Evolutionary conservation across 2,797 vertebrate species (phyloP), one percentile per base, ranked within the genome.

Genomic region (Phrynocephalus vlangalii): DNA sequence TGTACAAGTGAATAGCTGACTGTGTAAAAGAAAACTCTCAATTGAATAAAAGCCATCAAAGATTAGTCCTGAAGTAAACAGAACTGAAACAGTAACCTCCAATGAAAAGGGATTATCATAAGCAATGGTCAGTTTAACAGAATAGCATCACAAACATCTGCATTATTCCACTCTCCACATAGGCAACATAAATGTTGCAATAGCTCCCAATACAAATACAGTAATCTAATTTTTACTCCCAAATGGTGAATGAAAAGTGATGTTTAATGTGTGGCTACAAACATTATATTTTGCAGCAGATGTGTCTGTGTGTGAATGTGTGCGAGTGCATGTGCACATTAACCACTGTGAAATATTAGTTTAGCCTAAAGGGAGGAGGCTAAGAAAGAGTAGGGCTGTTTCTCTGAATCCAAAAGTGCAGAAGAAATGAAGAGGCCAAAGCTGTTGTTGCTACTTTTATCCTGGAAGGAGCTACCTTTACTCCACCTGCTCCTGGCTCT

Each of bases 211-310:
- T 79, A 82, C 85, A 63, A 33, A 33, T 33, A 33, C 33, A 78
- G 66, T 52, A 77, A 78, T 86, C 73, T 73, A 28, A 79, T 88
- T 66, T 84, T 68, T n/a, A 52, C n/a, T 67, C 28, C 70, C 76
- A 70, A 60, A 79, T 79, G 84, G n/a, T 44, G 66, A 78, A 77
- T 8, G 30, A 68, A 86, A 80, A 72, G 10, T n/a, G 8, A 73
- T 52, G 33, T 70, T 79, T 80, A 71, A 71, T 71, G 15, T 28
- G 20, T 16, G 71, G 50, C 70, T 86, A 67, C 79, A 67, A 71
- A 79, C 24, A 33, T 33, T 33, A 33, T 56, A 8, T 52, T 52
- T 79, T 56, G 16, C 6, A 33, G 33, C 33, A 33, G 33, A 33
- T 33, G 33, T 52, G 50, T 52, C 10, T 52, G 6, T 52, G 50